Base-by-base conservation (phyloP, 2,113 vertebrate genomes). In the Lonchura striata region DNA sequence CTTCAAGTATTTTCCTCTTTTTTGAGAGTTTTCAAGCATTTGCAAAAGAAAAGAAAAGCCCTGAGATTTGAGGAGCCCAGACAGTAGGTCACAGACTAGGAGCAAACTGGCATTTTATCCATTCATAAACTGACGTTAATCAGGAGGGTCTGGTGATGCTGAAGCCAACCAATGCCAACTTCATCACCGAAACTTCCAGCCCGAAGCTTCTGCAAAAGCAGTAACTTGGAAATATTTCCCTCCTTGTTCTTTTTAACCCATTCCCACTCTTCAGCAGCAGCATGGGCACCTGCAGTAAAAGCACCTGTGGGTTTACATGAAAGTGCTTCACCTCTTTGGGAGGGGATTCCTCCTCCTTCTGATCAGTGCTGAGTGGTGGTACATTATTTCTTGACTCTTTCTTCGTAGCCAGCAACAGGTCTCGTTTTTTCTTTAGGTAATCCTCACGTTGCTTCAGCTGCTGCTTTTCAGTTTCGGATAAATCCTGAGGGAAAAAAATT, bases 391-490 rank as follows among this genome's bases (percentile, higher is more conserved):
- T 98, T 65, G 98, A 97, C 19, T 99, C 98, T 76, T 98, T 99
- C 97, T 98, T 99, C 27, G 99, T 95, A 17, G 99, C 99, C 85
- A 99, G 98, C 89, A 99, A 97, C 82, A 98, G 97, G 92, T 99
- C 99, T 68, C 99, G 97, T 97, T 99, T 99, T 95, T 99, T 98
- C 69, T 98, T 98, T 12, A 99, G 98, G 96, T 99, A 99, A 18
- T 98, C 97, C 9, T 99, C 98, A 88, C 99, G 98, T 82, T 99
- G 98, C 91, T 98, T 98, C 93, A 99, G 98, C 94, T 99, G 97
- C 95, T 99, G 98, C 75, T 98, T 98, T 97, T 99, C 98, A 35
- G 97, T 96, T 53, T 94, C 97, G 13, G 98, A 98, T 92, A 99
- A 89, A 95, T 98, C 98, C 99, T 99, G 79, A 5, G 74, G 8